These are phyloP conservation scores for Dusona sp. DNA, from an alignment of 2,888 invertebrate genomes.

Conservation along the genomic window DNA sequence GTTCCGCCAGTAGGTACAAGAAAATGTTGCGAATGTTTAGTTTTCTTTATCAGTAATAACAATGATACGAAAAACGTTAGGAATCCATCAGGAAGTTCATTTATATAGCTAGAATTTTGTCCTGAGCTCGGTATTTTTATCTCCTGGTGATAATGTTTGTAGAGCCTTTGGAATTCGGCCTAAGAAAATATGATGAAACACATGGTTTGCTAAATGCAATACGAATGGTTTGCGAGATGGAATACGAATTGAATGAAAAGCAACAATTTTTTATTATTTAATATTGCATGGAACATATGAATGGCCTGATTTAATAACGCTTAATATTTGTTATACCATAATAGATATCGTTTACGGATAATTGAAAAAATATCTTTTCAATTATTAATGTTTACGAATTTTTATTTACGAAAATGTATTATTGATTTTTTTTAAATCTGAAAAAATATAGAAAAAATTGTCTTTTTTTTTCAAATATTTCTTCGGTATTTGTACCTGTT, in stretches of 20 bases:
- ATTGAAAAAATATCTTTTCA: not conserved
- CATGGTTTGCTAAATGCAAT: not conserved
- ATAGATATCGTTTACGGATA: no score
- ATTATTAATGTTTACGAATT: no score
- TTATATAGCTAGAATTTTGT: constrained; percentile 1
- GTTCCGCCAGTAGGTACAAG: not conserved
- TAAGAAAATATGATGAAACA: not conserved
- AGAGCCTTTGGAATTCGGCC: not conserved
- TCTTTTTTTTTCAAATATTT: not conserved
- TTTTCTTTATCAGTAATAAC: constrained; percentile 15
- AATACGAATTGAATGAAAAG: not conserved
- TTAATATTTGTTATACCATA: not conserved
- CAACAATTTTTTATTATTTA: no score
- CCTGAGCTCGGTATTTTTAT: not conserved
- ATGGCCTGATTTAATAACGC: not conserved
- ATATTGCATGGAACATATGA: not conserved
- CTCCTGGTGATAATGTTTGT: not conserved
- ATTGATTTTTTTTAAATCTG: not conserved
- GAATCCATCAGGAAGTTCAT: constrained; percentile 11
- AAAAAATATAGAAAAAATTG: not conserved
- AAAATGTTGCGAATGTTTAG: constrained; percentile 23
- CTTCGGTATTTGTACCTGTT: not conserved
- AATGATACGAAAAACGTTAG: constrained; percentile 27
- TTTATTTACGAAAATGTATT: not conserved
- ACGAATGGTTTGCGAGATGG: not conserved